Percentiles rank a stretch among this genome's conserved stretches.
phyloP scores from a whole-genome alignment of 2,797 vertebrate species.

The Hippocampus kuda region DNA sequence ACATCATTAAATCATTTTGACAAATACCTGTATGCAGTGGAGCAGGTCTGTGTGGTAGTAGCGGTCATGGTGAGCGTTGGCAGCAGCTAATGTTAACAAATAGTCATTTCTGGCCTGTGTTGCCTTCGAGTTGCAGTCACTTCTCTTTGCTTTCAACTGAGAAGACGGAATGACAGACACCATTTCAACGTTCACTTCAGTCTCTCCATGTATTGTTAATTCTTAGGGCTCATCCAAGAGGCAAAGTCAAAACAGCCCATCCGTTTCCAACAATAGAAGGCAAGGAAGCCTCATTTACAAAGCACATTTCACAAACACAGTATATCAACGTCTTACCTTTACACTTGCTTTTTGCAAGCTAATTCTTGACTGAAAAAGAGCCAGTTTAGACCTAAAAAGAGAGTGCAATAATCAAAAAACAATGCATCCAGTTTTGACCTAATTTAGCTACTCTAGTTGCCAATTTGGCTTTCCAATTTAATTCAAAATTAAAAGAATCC shows the following conservation, averaged over 20 bases:
- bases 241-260: not conserved
- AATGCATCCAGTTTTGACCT: not conserved
- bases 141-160: slow-evolving; percentile 93
- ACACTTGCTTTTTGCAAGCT: slow-evolving; percentile 99
- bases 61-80: slow-evolving; percentile 93
- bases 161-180: slow-evolving; percentile 15
- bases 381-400: slow-evolving; percentile 86
- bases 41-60: slow-evolving; percentile 93
- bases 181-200: not conserved
- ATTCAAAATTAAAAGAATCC: not conserved
- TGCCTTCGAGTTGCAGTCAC: slow-evolving; percentile 93
- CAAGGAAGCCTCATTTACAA: not conserved
- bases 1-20: not conserved
- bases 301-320: not conserved
- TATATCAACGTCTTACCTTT: slow-evolving; percentile 73
- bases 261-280: not conserved
- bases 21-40: slow-evolving; percentile 87
- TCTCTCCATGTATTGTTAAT: not conserved
- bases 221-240: not conserved
- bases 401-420: not conserved
- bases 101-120: slow-evolving; percentile 97
- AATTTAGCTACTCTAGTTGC: not conserved
- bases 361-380: slow-evolving; percentile 97
- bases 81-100: slow-evolving; percentile 89
- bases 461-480: not conserved